Evolutionary conservation across 2,888 invertebrate species (phyloP), one percentile per base, ranked within the genome.

Genomic region (Amphipyra tragopoginis): DNA sequence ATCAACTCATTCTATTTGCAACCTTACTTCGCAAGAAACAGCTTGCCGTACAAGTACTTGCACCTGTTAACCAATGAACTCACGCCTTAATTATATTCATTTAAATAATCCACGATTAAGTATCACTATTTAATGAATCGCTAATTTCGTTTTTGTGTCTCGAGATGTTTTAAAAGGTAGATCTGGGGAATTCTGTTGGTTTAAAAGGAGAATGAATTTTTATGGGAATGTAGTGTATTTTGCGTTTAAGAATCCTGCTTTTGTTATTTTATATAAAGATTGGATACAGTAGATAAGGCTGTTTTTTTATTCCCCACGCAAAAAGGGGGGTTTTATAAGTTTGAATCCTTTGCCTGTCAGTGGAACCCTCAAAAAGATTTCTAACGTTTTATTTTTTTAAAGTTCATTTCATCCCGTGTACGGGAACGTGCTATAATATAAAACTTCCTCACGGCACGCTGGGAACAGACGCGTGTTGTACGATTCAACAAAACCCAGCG

Each of bases 71-170:
- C 13, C 51, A 53, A 57, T 75, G 50, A 36, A 15, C 50, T 10
- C 63, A 40, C 53, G 44, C 57, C 62, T 77, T 79, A 79, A 79
- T 79, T 75, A 77, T 55, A 54, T 51, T 53, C 40, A 78, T 79
- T 77, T 77, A 79, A 79, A 77, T 79, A 76, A 79, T 75, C 66
- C 52, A 38, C 55, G 57, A 68, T 67, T 68, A 76, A 66, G 60
- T 65, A 65, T 72, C 69, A 67, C 59, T 59, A 58, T 57, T 66
- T 65, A 65, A 72, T 53, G 75, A 75, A 77, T 77, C 49, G 67
- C 48, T 73, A 67, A 67, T 63, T 72, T 64, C 7, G 59, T 77
- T 77, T 77, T 77, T 77, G 65, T 55, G 7, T 45, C 11, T 58
- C n/a, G 15, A 40, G 51, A 42, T 11, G n/a, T 67, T 72, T 56